Conservation (phyloP, 2,888 invertebrate genomes). For the Rhopalosiphum nymphaeae region DNA sequence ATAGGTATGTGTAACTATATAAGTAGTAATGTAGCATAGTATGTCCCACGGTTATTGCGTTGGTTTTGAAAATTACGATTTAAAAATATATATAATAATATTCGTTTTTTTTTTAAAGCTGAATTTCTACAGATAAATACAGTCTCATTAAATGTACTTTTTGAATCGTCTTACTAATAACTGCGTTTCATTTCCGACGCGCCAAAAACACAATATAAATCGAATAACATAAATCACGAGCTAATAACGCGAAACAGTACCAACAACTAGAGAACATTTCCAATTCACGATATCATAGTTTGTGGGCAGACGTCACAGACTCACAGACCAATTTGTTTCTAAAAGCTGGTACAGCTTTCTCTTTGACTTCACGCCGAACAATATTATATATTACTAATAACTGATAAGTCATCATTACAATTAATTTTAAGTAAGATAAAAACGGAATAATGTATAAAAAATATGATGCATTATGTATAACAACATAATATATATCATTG, state of each 20-base stretch:
- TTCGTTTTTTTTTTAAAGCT: background rate
- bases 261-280: background rate
- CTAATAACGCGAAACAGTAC: constrained; percentile 14
- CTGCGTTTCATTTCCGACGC: background rate
- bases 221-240: constrained; percentile 41
- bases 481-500: background rate
- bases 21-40: background rate
- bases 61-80: background rate
- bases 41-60: background rate
- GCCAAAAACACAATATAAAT: constrained; percentile 19
- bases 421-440: background rate
- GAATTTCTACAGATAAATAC: background rate
- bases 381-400: background rate
- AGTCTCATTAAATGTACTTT: background rate
- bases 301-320: background rate
- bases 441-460: background rate
- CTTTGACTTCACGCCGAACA: constrained; percentile 13
- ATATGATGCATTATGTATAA: background rate
- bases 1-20: background rate
- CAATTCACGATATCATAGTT: background rate
- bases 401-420: constrained; percentile 19
- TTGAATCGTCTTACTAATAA: background rate
- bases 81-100: background rate
- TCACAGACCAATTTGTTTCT: background rate
- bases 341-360: constrained; percentile 14